Evolutionary conservation across 2,113 vertebrate genomes (phyloP).

Genomic region (Antechinus flavipes): DNA sequence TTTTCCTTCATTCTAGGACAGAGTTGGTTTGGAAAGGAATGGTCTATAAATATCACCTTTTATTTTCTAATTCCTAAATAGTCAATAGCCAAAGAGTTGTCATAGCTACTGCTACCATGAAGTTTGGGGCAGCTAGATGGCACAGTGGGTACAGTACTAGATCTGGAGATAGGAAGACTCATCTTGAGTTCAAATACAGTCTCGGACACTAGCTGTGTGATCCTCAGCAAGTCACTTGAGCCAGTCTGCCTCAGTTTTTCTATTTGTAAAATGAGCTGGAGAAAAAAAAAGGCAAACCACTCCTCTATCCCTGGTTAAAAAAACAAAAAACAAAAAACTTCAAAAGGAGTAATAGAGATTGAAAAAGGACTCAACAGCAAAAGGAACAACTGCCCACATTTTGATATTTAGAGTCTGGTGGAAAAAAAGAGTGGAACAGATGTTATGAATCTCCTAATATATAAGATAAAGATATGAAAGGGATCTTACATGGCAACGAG

Average conservation of each 20-base stretch:
- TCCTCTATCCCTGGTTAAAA: too few species aligned
- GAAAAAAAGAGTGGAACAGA: not conserved
- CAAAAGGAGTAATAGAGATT: too few species aligned
- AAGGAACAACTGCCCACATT: not conserved
- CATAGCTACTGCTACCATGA: not conserved
- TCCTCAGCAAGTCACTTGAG: too few species aligned
- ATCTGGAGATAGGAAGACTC: not conserved
- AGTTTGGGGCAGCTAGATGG: not conserved
- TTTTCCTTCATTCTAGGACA: not conserved
- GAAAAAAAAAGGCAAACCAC: too few species aligned
- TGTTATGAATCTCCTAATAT: not conserved
- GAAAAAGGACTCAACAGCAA: too few species aligned
- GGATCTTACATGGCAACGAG: not conserved
- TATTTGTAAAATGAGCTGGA: too few species aligned
- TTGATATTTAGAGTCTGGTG: not conserved
- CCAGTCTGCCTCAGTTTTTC: too few species aligned
- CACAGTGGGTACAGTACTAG: not conserved
- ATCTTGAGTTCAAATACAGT: not conserved
- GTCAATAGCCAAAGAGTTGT: not conserved
- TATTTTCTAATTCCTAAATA: not conserved
- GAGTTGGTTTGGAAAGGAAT: not conserved
- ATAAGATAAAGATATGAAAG: too few species aligned
- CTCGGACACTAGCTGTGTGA: too few species aligned
- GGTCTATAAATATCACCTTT: not conserved
- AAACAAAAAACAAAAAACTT: too few species aligned